Percentiles rank a stretch among this genome's conserved stretches.
phyloP scores from a whole-genome alignment of 2,797 vertebrate species.

The Gypaetus barbatus region DNA sequence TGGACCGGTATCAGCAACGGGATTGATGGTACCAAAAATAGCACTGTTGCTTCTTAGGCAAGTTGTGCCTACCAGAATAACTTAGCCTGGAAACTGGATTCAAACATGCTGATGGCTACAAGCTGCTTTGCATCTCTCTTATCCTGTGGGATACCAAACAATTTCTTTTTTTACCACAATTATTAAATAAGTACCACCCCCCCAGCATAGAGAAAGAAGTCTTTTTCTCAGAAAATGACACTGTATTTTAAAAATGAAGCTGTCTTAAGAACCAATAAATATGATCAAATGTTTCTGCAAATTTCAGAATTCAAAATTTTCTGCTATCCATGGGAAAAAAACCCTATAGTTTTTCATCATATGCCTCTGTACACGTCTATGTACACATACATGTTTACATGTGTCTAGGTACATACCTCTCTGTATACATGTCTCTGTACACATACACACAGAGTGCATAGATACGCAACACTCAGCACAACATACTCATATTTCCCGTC shows the following conservation, averaged over 20 bases:
- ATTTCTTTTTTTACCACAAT: neutral
- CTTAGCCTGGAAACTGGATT: neutral
- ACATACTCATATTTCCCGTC: neutral
- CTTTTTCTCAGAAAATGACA: neutral
- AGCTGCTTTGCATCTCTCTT: neutral
- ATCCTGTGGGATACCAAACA: neutral
- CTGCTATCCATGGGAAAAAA: neutral
- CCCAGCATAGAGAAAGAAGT: neutral
- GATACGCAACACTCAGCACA: neutral
- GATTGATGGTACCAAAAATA: too few relatives aligned
- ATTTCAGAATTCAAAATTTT: neutral
- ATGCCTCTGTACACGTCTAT: neutral
- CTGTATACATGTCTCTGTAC: neutral
- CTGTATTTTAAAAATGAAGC: neutral
- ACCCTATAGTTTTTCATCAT: neutral
- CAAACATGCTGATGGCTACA: neutral
- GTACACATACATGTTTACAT: neutral
- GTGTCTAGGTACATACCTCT: neutral
- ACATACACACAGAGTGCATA: fast-evolving
- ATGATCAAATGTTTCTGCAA: neutral
- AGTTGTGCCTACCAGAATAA: neutral
- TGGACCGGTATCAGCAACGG: neutral
- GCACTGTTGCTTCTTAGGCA: neutral
- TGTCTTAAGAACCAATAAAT: neutral
- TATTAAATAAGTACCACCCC: neutral